Base-by-base conservation (phyloP, 2,797 vertebrate species). In the Ctenopoma kingsleyae region DNA sequence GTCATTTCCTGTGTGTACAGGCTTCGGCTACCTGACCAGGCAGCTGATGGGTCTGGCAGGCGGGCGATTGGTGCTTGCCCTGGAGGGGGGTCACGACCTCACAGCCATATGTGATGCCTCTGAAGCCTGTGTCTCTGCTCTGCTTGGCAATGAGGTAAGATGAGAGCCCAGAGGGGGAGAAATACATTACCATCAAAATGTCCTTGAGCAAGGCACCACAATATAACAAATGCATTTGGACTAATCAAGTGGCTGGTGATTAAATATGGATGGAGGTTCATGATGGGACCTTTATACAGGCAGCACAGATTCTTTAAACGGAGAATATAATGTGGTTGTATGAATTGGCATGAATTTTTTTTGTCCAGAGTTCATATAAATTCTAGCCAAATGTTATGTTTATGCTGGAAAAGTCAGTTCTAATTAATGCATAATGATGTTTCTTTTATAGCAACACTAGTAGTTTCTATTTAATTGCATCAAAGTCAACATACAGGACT, bases 81-180 rank as follows among this genome's bases (percentile, higher is more conserved):
- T 99, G 0, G 98, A 99, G 90, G 98, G 98, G 43, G 98, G 98
- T 90, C 98, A 99, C 0, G 98, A 99, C 94, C 96, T 99, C 84
- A 99, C 96, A 0, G 98, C 98, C 89, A 99, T 99, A 85, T 99
- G 98, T 0, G 98, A 99, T 46, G 98, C 98, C 76, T 99, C 98
- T 0, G 98, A 99, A 93, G 96, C 98, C 6, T 99, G 98, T 59
- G 97, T 99, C 78, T 97, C 98, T 74, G 96, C 97, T 88, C 88
- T 99, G 87, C 95, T 99, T 72, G 97, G 97, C 81, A 97, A 97
- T 1, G 96, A 98, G 97, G 98, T 99, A 96, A 88, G 76, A 77
- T 27, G 64, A 43, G 67, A 79, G 52, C 49, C 51, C 0, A 64
- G 23, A 71, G 64, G 44, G 49, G 58, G 41, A 53, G 53, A 58